Evolutionary conservation across 2,113 vertebrate genomes (phyloP).

Genomic region (Speoplatyrhinus poulsoni): DNA sequence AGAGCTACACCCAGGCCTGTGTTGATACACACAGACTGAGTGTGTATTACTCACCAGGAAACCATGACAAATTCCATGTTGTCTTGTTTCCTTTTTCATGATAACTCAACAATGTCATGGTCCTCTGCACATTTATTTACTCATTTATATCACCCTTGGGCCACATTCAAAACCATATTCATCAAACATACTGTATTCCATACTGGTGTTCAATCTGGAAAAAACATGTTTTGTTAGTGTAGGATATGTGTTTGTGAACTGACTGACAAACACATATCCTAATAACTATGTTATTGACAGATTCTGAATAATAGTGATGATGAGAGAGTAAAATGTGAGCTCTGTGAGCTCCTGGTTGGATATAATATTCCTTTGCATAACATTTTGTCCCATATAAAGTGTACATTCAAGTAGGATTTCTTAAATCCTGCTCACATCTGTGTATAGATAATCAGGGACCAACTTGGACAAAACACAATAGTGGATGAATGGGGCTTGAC

Average conservation of each 20-base stretch:
- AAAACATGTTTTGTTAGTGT: neutral
- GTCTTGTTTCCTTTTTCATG: neutral
- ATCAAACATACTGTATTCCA: neutral
- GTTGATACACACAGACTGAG: neutral
- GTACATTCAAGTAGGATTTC: constrained; percentile 47
- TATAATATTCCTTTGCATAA: constrained; percentile 18
- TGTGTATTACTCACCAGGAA: constrained; percentile 14
- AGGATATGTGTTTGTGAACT: no score
- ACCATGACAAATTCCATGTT: neutral
- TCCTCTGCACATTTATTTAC: neutral
- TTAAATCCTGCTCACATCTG: constrained; percentile 59
- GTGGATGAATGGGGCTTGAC: constrained; percentile 67
- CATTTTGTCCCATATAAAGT: constrained; percentile 55
- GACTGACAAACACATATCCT: no score
- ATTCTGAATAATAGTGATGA: no score
- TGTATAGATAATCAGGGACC: constrained; percentile 56
- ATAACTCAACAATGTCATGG: neutral
- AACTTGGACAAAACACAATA: constrained; percentile 66
- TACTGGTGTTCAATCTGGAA: neutral
- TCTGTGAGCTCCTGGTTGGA: constrained; percentile 24
- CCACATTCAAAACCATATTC: neutral
- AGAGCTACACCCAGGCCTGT: neutral
- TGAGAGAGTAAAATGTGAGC: no score
- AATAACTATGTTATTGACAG: no score
- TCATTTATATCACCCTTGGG: neutral